Base-by-base conservation (phyloP, 1,140 invertebrate species). In the Drosophila sturtevanti region DNA sequence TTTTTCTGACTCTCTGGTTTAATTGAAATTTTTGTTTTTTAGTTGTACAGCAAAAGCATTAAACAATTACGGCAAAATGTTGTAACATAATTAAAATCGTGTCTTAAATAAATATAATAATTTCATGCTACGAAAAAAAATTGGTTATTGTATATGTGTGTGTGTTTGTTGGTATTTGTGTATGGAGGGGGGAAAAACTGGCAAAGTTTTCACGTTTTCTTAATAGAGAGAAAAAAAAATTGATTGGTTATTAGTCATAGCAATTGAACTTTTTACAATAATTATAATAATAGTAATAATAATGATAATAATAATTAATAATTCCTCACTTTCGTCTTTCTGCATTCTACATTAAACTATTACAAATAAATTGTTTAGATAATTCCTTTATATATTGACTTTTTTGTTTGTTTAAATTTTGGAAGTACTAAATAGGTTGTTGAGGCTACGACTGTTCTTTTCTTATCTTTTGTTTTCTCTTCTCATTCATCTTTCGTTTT, bases 21-120 rank as follows among this genome's bases (percentile, higher is more conserved):
- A 63, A 51, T 58, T 63, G 5, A 6, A 31, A 6, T 72, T 71
- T 72, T 51, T 66, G 41, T 16, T 44, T 44, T 48, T 48, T 21
- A 63, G 61, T 72, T 81, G 62, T 71, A 78, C 66, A 70, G 74
- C 74, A 79, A 77, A 79, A 82, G 68, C 84, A 72, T 72, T 73
- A 77, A 82, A 82, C 79, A 72, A 71, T 66, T 89, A 82, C 66
- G 68, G 79, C 79, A 78, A 66, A 62, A 63, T 62, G 52, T 65
- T 66, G 51, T 82, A 86, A 89, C 82, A 82, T 77, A 87, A 87
- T 73, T 89, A 87, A 87, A 87, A 79, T 82, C 67, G 74, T 65
- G 70, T 44, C 84, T 87, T 87, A 87, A 87, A 82, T 81, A 81
- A 85, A 85, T 87, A 56, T n/a, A 79, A 82, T 72, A 79, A 82